phyloP scores from a whole-genome alignment of 2,113 vertebrate genomes.

The Arvicanthis niloticus region DNA sequence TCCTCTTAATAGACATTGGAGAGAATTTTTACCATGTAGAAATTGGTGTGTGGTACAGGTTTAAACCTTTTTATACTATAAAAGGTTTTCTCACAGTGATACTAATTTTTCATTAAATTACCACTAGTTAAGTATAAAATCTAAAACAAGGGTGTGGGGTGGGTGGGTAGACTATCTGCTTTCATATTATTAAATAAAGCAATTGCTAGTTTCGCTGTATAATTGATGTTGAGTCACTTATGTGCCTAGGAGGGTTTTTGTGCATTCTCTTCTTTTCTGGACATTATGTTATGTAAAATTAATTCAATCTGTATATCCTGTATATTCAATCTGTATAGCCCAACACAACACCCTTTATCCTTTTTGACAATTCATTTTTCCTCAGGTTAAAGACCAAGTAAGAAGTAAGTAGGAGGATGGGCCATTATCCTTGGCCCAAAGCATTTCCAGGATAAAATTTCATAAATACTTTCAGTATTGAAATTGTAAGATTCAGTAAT shows the following conservation, averaged over 20 bases:
- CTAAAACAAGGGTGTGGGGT: not conserved
- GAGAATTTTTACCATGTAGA: constrained; percentile 11
- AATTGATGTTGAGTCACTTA: not conserved
- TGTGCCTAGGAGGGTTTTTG: not conserved
- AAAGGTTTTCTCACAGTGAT: not conserved
- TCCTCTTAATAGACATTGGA: not conserved
- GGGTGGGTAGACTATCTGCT: not conserved
- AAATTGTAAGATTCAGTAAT: constrained; percentile 12
- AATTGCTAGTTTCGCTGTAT: not conserved
- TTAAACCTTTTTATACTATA: not conserved
- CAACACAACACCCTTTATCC: not conserved
- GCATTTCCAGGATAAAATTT: not conserved
- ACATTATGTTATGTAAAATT: not conserved
- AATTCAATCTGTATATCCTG: not conserved
- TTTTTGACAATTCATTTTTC: not conserved
- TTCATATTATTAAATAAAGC: not conserved
- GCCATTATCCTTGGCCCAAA: not conserved
- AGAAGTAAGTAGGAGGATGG: not conserved
- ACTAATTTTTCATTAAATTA: constrained; percentile 16
- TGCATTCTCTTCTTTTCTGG: not conserved
- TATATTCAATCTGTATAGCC: no score
- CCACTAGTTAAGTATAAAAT: not conserved
- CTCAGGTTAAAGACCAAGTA: constrained; percentile 12
- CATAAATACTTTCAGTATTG: not conserved
- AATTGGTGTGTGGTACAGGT: not conserved